phyloP scores from a whole-genome alignment of 2,113 vertebrate genomes.

The Hemiscyllium ocellatum region DNA sequence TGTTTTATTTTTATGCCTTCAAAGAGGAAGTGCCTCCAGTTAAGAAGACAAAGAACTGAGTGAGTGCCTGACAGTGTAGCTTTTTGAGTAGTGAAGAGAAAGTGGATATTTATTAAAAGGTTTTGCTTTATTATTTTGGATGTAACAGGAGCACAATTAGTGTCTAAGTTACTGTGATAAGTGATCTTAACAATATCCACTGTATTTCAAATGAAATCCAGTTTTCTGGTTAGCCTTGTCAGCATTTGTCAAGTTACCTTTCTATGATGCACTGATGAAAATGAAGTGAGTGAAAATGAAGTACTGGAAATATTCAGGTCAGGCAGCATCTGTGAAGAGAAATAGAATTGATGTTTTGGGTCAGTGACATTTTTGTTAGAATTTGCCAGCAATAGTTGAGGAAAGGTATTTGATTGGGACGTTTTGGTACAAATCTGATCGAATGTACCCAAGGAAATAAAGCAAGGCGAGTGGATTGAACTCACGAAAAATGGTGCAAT shows the following conservation, averaged over 20 bases:
- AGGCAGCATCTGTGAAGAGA: too few species aligned
- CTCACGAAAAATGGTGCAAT: neutral
- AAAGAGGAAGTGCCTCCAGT: neutral
- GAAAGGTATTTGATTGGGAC: neutral
- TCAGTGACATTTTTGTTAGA: neutral
- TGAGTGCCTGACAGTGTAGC: neutral
- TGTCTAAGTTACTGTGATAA: neutral
- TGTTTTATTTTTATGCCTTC: neutral
- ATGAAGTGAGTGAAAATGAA: neutral
- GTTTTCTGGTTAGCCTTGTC: neutral
- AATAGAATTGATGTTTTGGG: too few species aligned
- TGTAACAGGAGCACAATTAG: neutral
- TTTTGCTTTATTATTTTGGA: neutral
- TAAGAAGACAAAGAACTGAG: neutral
- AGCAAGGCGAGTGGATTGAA: neutral
- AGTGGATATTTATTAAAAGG: neutral
- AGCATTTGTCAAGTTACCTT: neutral
- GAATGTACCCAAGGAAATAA: neutral
- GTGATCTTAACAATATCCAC: neutral
- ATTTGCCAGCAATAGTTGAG: neutral
- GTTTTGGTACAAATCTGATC: neutral
- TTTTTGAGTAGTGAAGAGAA: neutral
- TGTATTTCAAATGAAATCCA: neutral
- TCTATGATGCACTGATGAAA: neutral
- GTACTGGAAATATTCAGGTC: too few species aligned